Evolutionary conservation across 1,140 invertebrate genomes (phyloP), one percentile per base, ranked within the genome.

Genomic region (Papilio polyxenes): DNA sequence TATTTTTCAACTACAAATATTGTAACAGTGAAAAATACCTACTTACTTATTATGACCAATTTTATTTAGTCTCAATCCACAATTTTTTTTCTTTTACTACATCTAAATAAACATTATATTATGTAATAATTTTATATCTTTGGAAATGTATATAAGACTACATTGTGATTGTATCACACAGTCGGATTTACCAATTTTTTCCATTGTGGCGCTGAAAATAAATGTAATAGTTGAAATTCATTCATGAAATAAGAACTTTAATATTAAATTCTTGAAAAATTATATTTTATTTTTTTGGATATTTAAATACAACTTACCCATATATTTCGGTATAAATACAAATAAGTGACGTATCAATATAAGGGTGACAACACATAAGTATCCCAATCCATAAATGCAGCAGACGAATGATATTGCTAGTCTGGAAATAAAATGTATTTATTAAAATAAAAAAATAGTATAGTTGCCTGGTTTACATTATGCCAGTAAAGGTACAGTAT

Each of bases 321-420:
- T 88, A 83, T 92, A 93, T 85, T 92, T 94, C 76, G 92, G 91
- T 82, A 94, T 87, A 82, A 90, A 91, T 49, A 91, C 85, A 40
- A 92, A 77, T 20, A 92, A n/a, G 87, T 94, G 92, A 49, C 85
- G 86, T 74, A 93, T 81, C 76, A 94, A 84, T 8, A 94, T 85
- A n/a, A 93, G 44, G 1, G 84, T 37, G 62, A 91, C 89, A 10
- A 92, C 86, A 56, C 90, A 85, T 44, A 88, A 49, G 81, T 94
- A 94, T 72, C 91, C 92, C 48, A 92, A 82, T 49, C 86, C 91
- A 86, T 93, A 93, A 5, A 94, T 83, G 81, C 92, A 92, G 3
- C 87, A 72, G 9, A 92, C 91, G 83, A 92, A 94, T 65, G 85
- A 88, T 74, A 93, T 76, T 37, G 92, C 88, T 53, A 87, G 82